Evolutionary conservation across 2,113 vertebrate genomes (phyloP).

Genomic region (Symphodus melops): DNA sequence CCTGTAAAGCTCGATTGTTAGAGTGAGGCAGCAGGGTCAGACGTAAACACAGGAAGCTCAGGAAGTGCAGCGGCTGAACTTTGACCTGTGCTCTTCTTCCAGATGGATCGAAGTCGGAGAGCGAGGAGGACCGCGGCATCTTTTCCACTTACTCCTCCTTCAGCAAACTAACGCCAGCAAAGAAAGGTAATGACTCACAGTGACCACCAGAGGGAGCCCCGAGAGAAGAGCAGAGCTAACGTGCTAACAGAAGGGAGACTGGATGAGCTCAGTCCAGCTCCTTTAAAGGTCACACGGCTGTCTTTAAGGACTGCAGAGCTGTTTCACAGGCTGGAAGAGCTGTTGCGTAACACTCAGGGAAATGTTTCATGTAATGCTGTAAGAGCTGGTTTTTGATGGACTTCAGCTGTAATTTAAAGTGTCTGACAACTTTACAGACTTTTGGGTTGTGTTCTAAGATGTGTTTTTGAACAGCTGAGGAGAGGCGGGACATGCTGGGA

Average conservation of each 20-base stretch:
- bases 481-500: no score
- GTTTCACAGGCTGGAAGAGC: no score
- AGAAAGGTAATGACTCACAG: slow-evolving; percentile 85
- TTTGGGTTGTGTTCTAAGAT: no score
- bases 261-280: background rate
- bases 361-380: no score
- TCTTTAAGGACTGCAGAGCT: background rate
- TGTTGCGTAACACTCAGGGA: no score
- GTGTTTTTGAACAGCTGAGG: background rate
- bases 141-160: slow-evolving; percentile 91
- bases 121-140: slow-evolving; percentile 87
- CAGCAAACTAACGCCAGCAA: slow-evolving; percentile 87
- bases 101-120: slow-evolving; percentile 92
- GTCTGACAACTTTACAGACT: no score
- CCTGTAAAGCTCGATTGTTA: no score
- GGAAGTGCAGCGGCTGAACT: background rate
- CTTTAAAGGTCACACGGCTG: no score
- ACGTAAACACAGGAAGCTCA: background rate
- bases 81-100: slow-evolving; percentile 41
- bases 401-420: no score
- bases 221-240: background rate
- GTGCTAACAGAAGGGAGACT: background rate
- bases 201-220: slow-evolving; percentile 49
- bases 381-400: no score
- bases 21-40: background rate